Evolutionary conservation across 2,113 vertebrate genomes (phyloP).

Genomic region (Istiophorus platypterus): DNA sequence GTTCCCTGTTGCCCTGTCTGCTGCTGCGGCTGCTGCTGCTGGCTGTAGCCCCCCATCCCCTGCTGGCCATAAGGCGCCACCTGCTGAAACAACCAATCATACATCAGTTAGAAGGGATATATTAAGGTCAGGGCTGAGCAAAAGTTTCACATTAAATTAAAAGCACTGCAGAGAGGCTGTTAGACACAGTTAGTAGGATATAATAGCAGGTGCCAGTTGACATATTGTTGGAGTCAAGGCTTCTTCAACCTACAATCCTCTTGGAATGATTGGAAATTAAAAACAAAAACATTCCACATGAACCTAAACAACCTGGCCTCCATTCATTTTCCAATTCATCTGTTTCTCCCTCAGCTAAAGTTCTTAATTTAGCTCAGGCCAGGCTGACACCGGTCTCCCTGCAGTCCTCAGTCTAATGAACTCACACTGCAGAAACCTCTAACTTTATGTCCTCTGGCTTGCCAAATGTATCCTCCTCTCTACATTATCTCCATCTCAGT

Average conservation of each 20-base stretch:
- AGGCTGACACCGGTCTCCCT: slow-evolving; percentile 49
- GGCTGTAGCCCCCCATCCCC: slow-evolving; percentile 79
- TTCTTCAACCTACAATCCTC: background rate
- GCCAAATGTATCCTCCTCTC: slow-evolving; percentile 66
- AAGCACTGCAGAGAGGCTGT: slow-evolving; percentile 1
- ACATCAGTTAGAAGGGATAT: slow-evolving; percentile 47
- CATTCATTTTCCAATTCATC: slow-evolving; percentile 39
- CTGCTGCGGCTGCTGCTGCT: slow-evolving; percentile 52
- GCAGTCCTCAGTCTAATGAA: slow-evolving; percentile 71
- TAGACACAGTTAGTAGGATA: slow-evolving; percentile 19
- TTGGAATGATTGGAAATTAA: background rate
- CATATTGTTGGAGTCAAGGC: slow-evolving; percentile 1
- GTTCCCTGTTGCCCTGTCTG: slow-evolving; percentile 86
- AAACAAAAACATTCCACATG: slow-evolving; percentile 22
- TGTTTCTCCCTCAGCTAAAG: slow-evolving; percentile 39
- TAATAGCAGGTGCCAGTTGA: slow-evolving; percentile 9
- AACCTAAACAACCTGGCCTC: slow-evolving; percentile 16
- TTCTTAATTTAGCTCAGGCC: slow-evolving; percentile 59
- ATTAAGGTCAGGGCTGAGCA: slow-evolving; percentile 39
- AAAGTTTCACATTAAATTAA: slow-evolving; percentile 39
- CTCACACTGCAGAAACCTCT: slow-evolving; percentile 56
- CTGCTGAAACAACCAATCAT: slow-evolving; percentile 84
- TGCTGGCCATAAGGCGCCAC: slow-evolving; percentile 95
- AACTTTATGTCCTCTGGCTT: slow-evolving; percentile 63
- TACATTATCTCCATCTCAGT: slow-evolving; percentile 63